Percentiles rank a stretch among this genome's conserved stretches.
Conservation (phyloP, 2,113 vertebrate species). For the Eptesicus fuscus region DNA sequence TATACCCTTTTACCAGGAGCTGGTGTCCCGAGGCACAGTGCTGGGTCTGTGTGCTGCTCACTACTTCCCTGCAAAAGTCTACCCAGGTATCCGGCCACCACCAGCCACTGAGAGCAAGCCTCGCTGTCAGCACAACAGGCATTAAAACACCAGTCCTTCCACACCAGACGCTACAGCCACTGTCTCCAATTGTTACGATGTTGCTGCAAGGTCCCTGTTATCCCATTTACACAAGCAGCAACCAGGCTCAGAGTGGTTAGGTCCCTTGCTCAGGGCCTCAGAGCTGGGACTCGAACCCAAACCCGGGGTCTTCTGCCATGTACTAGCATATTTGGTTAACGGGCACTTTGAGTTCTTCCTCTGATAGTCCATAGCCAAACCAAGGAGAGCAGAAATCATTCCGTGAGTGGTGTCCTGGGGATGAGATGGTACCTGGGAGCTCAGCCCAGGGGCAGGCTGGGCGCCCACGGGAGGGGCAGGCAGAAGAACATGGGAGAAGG, state of each 20-base stretch:
- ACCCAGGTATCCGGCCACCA: background rate
- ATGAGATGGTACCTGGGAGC: background rate
- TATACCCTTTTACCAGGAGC: background rate
- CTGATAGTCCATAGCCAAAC: no score
- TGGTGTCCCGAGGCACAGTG: background rate
- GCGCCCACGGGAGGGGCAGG: background rate
- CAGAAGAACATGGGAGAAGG: background rate
- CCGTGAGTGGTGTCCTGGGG: background rate
- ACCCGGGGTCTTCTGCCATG: background rate
- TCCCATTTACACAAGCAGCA: background rate
- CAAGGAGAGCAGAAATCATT: background rate
- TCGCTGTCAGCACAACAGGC: background rate
- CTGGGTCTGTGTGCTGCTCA: background rate
- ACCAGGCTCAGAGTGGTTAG: background rate
- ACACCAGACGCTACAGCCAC: no score
- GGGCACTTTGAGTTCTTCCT: background rate
- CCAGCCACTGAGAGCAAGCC: background rate
- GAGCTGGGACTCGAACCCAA: background rate
- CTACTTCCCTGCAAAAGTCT: background rate
- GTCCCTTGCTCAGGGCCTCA: background rate
- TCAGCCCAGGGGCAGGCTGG: background rate
- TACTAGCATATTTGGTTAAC: background rate
- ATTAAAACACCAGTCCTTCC: background rate
- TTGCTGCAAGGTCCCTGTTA: background rate
- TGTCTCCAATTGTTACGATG: background rate